These are phyloP conservation scores for Popillia japonica DNA, from an alignment of 1,140 invertebrate species.

Conservation along the genomic window DNA sequence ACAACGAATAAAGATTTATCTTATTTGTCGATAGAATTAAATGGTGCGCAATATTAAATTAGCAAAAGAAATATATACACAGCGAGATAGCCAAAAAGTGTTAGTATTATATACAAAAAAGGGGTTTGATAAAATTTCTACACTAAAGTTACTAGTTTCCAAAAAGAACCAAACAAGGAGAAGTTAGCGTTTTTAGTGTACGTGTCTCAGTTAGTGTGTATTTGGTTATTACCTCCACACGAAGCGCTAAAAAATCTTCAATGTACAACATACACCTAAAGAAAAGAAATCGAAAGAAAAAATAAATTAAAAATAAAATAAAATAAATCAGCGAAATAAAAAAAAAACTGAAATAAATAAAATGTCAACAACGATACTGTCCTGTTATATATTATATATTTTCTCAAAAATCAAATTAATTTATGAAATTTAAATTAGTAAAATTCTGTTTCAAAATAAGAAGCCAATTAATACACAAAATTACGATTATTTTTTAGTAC, in stretches of 20 bases:
- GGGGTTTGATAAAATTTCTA: constrained; percentile 8
- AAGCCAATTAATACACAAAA: constrained; percentile 12
- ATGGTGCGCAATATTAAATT: constrained; percentile 22
- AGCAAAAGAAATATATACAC: constrained; percentile 36
- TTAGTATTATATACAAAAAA: constrained; percentile 28
- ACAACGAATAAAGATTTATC: too few relatives aligned
- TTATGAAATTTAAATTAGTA: constrained; percentile 1
- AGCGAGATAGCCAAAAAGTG: constrained; percentile 35
- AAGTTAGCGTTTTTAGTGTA: constrained; percentile 39
- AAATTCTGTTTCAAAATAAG: background rate
- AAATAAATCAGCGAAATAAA: constrained; percentile 34
- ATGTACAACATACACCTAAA: constrained; percentile 34
- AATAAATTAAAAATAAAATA: constrained; percentile 27
- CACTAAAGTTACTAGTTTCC: constrained; percentile 1
- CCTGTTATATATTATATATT: constrained; percentile 3
- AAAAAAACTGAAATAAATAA: background rate
- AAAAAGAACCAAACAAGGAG: background rate
- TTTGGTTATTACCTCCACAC: constrained; percentile 41
- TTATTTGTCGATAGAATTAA: constrained; percentile 3
- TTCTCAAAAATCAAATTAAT: background rate
- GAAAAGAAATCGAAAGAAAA: constrained; percentile 37
- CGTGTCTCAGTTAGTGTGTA: constrained; percentile 33
- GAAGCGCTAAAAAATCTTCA: constrained; percentile 40
- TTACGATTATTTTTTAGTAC: background rate
- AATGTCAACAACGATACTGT: background rate